phyloP scores from a whole-genome alignment of 2,113 vertebrate genomes.

The Aix galericulata region DNA sequence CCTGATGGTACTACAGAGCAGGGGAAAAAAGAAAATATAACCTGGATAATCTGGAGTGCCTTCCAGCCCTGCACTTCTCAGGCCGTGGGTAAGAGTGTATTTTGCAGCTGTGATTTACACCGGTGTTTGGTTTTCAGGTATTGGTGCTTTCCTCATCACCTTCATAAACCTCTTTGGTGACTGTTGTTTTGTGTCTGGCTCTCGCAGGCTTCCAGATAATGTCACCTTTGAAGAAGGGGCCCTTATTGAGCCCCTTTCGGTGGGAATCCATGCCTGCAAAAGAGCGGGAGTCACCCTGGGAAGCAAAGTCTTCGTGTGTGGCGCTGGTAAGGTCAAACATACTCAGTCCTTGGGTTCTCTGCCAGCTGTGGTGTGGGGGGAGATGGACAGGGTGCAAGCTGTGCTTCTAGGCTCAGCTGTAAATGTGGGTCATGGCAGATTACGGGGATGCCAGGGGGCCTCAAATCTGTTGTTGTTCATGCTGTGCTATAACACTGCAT shows the following conservation, averaged over 20 bases:
- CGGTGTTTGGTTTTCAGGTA: fast-evolving
- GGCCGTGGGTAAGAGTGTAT: neutral
- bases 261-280: conserved; percentile 93
- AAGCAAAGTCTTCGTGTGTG: conserved; percentile 89
- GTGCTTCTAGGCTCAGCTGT: neutral
- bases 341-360: neutral
- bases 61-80: neutral
- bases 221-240: conserved; percentile 98
- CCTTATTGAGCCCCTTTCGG: conserved; percentile 92
- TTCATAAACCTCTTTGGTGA: neutral
- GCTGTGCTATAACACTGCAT: neutral
- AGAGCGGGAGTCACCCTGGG: conserved; percentile 89
- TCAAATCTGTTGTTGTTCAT: neutral
- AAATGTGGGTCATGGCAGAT: neutral
- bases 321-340: conserved; percentile 82
- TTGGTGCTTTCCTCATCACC: neutral
- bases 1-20: neutral
- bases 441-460: fast-evolving
- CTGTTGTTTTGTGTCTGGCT: conserved; percentile 10
- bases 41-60: neutral
- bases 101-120: neutral
- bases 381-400: neutral
- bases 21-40: neutral
- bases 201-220: conserved; percentile 89
- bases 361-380: fast-evolving